phyloP scores from a whole-genome alignment of 2,113 vertebrate species.

The Merops nubicus region DNA sequence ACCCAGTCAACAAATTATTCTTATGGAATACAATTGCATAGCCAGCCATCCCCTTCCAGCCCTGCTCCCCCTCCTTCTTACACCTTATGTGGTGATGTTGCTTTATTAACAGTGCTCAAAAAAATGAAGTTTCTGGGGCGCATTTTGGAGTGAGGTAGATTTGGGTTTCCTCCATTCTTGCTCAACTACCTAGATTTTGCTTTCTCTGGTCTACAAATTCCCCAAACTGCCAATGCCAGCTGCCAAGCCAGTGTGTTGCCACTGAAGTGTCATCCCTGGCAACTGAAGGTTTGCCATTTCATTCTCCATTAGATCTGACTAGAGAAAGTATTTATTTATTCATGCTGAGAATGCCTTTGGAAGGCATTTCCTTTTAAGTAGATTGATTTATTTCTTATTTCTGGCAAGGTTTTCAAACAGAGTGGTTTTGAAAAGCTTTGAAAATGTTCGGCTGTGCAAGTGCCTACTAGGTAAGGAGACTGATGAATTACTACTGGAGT shows the following conservation, averaged over 20 bases:
- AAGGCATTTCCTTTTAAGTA: not conserved
- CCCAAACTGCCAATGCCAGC: not conserved
- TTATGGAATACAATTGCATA: not conserved
- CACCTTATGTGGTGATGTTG: not conserved
- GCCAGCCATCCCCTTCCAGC: not conserved
- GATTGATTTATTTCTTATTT: not conserved
- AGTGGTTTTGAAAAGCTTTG: conserved; percentile 40
- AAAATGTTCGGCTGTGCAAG: conserved; percentile 31
- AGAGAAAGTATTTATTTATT: conserved; percentile 26
- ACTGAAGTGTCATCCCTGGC: not conserved
- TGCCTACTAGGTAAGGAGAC: conserved; percentile 24
- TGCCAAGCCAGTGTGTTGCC: not conserved
- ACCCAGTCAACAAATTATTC: not conserved
- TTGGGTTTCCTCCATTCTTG: not conserved
- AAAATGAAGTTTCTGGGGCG: not conserved
- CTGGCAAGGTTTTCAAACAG: conserved; percentile 3
- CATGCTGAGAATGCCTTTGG: not conserved
- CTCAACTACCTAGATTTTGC: not conserved
- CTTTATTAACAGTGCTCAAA: not conserved
- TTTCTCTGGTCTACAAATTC: not conserved
- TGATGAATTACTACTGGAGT: not conserved
- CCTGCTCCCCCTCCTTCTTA: not conserved
- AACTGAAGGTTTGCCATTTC: conserved; percentile 3
- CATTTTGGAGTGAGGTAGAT: not conserved
- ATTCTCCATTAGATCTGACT: not conserved